Conservation (phyloP, 2,888 invertebrate species). For the Aphidoletes aphidimyza region DNA sequence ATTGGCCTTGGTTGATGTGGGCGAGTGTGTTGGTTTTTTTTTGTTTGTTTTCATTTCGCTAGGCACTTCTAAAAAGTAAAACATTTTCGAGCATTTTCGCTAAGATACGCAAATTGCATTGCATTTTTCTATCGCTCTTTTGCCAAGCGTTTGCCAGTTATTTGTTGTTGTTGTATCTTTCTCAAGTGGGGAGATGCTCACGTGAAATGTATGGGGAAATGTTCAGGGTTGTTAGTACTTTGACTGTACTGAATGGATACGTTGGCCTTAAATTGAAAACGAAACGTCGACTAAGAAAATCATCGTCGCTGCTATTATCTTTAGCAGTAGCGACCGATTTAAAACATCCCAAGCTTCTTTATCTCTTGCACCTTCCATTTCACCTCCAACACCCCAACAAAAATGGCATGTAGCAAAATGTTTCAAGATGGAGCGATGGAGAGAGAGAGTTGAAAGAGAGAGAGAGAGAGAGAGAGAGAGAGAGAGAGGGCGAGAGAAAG, state of each 20-base stretch:
- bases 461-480: too few relatives aligned
- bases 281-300: constrained; percentile 25
- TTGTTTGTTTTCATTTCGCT: not conserved
- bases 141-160: not conserved
- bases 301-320: constrained; percentile 27
- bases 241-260: not conserved
- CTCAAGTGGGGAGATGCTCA: too few relatives aligned
- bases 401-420: not conserved
- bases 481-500: not conserved
- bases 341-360: not conserved
- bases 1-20: not conserved
- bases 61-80: constrained; percentile 25
- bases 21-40: not conserved
- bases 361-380: not conserved
- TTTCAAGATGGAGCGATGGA: too few relatives aligned
- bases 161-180: not conserved
- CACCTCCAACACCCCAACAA: not conserved
- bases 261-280: not conserved
- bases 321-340: not conserved
- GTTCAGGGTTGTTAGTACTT: not conserved
- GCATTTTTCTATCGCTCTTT: not conserved
- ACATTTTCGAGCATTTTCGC: not conserved
- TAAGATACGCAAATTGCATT: constrained; percentile 30
- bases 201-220: not conserved
- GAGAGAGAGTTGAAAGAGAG: too few relatives aligned